Percentiles rank a stretch among this genome's conserved stretches.
These are phyloP conservation scores for Canis aureus DNA, from an alignment of 2,113 vertebrate genomes.

Conservation along the genomic window DNA sequence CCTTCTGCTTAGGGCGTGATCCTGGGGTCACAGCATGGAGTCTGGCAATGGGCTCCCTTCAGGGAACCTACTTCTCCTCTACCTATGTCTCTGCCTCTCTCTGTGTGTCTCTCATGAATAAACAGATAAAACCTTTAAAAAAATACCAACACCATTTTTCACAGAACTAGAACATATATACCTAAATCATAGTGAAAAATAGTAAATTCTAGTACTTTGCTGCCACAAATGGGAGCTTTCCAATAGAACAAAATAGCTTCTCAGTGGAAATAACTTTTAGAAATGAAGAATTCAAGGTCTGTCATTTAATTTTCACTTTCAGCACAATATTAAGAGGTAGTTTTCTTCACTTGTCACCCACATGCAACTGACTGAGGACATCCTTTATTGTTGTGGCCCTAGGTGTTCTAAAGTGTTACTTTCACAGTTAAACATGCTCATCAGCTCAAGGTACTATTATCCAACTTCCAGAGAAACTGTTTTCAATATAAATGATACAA, in stretches of 20 bases:
- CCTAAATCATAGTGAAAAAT: conserved; percentile 35
- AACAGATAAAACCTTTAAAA: background rate
- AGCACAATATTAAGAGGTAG: background rate
- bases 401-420: conserved; percentile 53
- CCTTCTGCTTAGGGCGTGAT: no score
- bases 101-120: no score
- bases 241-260: conserved; percentile 18
- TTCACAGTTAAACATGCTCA: conserved; percentile 30
- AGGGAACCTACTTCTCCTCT: no score
- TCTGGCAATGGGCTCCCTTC: no score
- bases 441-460: background rate
- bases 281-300: conserved; percentile 41
- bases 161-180: background rate
- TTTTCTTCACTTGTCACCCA: background rate
- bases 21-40: no score
- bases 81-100: no score
- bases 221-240: background rate
- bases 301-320: conserved; percentile 66
- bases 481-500: conserved; percentile 28
- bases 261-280: background rate
- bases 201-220: background rate
- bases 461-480: background rate
- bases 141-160: background rate
- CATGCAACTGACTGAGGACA: background rate
- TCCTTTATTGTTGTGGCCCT: background rate